These are phyloP conservation scores for Dendronephthya gigantea DNA, from an alignment of 64 coral and sea anemone species.

Conservation along the genomic window DNA sequence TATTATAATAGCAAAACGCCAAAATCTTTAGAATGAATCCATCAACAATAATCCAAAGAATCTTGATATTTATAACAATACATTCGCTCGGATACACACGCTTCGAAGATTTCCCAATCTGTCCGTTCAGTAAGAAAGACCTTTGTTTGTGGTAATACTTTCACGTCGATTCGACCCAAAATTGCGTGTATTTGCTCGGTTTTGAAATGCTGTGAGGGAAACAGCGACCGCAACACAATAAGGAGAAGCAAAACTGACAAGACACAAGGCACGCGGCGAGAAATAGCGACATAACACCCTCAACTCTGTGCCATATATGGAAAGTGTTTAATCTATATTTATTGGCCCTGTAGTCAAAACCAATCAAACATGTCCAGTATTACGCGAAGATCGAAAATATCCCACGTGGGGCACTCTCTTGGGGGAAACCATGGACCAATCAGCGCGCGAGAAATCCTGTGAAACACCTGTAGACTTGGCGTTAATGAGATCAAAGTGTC, in stretches of 20 bases:
- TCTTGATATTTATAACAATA: background rate
- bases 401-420: conserved; percentile 99
- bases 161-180: background rate
- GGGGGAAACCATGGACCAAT: conserved; percentile 96
- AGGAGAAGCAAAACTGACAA: conserved; percentile 99
- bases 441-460: conserved; percentile 83
- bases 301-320: conserved; percentile 93
- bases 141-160: background rate
- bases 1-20: background rate
- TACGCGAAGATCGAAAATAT: conserved; percentile 88
- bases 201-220: conserved; percentile 49
- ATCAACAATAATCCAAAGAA: background rate
- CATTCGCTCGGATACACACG: background rate
- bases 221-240: conserved; percentile 94
- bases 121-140: background rate
- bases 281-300: conserved; percentile 99
- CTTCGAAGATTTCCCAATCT: background rate
- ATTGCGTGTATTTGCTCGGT: conserved; percentile 59
- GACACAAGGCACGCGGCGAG: conserved; percentile 92
- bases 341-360: conserved; percentile 99
- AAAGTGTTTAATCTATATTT: conserved; percentile 99
- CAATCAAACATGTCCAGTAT: conserved; percentile 99
- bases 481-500: conserved; percentile 99
- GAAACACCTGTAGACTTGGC: conserved; percentile 92
- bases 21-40: background rate